These are phyloP conservation scores for Actenoides hombroni DNA, from an alignment of 2,113 vertebrate species.

Conservation along the genomic window DNA sequence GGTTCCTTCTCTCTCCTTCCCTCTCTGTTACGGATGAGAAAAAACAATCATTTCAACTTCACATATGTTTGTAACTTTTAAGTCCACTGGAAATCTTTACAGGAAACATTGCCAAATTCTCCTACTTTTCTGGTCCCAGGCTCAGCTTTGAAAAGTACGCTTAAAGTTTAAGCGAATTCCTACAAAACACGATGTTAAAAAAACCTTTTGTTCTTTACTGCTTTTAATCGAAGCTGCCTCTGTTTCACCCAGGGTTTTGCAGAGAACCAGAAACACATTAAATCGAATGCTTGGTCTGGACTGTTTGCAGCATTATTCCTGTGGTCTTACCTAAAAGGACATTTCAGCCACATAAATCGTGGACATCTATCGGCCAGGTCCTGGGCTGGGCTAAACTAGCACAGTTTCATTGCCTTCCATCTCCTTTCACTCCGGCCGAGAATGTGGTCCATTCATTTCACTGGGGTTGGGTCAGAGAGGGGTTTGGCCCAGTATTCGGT, in stretches of 20 bases:
- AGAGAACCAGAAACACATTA: not conserved
- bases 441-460: slow-evolving; percentile 50
- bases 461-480: not conserved
- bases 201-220: not conserved
- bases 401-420: not conserved
- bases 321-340: slow-evolving; percentile 26
- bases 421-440: not conserved
- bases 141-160: slow-evolving; percentile 28
- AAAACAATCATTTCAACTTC: slow-evolving; percentile 52
- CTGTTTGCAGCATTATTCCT: slow-evolving; percentile 20
- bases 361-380: not conserved
- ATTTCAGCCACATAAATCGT: slow-evolving; percentile 3
- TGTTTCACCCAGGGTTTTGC: not conserved
- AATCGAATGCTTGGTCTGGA: not conserved
- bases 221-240: slow-evolving; percentile 20
- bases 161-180: slow-evolving; percentile 24
- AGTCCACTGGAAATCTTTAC: slow-evolving; percentile 48
- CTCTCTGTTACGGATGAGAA: slow-evolving; percentile 17
- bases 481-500: not conserved
- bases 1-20: slow-evolving; percentile 19
- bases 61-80: slow-evolving; percentile 60
- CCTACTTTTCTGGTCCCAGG: slow-evolving; percentile 27
- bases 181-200: not conserved
- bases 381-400: not conserved
- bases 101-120: slow-evolving; percentile 62